phyloP scores from a whole-genome alignment of 2,888 invertebrate genomes.

The Pogonocherus hispidulus region DNA sequence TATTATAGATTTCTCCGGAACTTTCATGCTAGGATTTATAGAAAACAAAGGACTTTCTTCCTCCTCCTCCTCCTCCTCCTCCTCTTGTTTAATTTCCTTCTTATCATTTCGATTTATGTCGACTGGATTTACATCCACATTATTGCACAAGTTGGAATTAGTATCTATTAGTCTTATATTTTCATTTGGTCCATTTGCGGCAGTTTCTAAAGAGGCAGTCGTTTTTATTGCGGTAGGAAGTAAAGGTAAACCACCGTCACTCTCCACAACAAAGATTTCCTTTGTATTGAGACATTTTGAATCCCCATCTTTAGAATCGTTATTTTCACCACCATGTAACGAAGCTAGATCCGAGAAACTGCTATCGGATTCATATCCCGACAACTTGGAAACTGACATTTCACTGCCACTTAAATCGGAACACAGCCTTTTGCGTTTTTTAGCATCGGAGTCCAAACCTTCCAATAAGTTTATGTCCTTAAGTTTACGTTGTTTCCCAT shows the following conservation, averaged over 20 bases:
- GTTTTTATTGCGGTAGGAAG: slow-evolving; percentile 39
- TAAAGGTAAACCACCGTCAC: neutral
- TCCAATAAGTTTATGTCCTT: slow-evolving; percentile 73
- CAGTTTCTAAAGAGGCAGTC: slow-evolving; percentile 45
- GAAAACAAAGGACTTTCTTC: slow-evolving; percentile 22
- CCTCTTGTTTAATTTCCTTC: slow-evolving; percentile 38
- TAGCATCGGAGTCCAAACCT: slow-evolving; percentile 71
- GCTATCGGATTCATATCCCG: slow-evolving; percentile 76
- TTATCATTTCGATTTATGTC: slow-evolving; percentile 46
- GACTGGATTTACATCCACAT: slow-evolving; percentile 51
- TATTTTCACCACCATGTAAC: slow-evolving; percentile 59
- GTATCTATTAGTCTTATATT: slow-evolving; percentile 55
- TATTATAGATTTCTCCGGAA: slow-evolving; percentile 72
- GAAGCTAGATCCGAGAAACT: slow-evolving; percentile 73
- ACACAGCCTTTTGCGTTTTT: slow-evolving; percentile 71
- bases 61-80: slow-evolving; percentile 7
- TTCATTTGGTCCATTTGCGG: slow-evolving; percentile 44
- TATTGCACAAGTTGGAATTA: slow-evolving; percentile 63
- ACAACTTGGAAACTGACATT: slow-evolving; percentile 74
- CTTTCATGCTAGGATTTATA: slow-evolving; percentile 64
- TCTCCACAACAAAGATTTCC: slow-evolving; percentile 3
- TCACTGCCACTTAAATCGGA: slow-evolving; percentile 75
- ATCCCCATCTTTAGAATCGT: slow-evolving; percentile 50
- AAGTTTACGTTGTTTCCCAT: slow-evolving; percentile 77
- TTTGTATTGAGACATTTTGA: neutral